Evolutionary conservation across 2,888 invertebrate species (phyloP).

Genomic region (Schizotus pectinicornis): DNA sequence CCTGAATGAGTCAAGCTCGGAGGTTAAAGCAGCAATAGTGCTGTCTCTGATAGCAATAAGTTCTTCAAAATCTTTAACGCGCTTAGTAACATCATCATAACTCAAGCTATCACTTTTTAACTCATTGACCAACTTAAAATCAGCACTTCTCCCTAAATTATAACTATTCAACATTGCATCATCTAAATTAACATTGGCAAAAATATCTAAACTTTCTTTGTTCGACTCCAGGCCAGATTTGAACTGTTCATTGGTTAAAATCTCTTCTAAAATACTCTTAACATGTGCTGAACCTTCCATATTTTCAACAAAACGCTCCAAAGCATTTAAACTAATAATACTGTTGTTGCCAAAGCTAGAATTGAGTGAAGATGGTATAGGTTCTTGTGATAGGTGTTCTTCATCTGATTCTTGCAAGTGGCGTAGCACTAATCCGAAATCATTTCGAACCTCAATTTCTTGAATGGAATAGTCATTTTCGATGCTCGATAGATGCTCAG

Average conservation of each 20-base stretch:
- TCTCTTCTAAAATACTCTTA: slow-evolving; percentile 53
- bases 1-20: slow-evolving; percentile 60
- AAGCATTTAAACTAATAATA: slow-evolving; percentile 40
- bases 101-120: slow-evolving; percentile 10
- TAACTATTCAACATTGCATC: slow-evolving; percentile 51
- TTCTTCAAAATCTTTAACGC: slow-evolving; percentile 58
- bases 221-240: slow-evolving; percentile 43
- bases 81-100: slow-evolving; percentile 34
- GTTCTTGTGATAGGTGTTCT: slow-evolving; percentile 37
- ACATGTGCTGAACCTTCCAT: slow-evolving; percentile 40
- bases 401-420: too few relatives aligned
- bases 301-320: slow-evolving; percentile 34
- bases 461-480: slow-evolving; percentile 57
- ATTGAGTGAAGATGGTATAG: slow-evolving; percentile 40
- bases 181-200: slow-evolving; percentile 54
- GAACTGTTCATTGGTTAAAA: slow-evolving; percentile 49
- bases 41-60: slow-evolving; percentile 59
- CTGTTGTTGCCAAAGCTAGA: slow-evolving; percentile 42
- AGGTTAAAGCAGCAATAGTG: slow-evolving; percentile 58
- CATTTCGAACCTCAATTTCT: slow-evolving; percentile 50
- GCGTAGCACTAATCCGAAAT: slow-evolving; percentile 31
- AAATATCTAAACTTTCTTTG: slow-evolving; percentile 54
- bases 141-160: slow-evolving; percentile 14
- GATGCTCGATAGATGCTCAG: slow-evolving; percentile 43
- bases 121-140: slow-evolving; percentile 8